A percentile compares a stretch with the other conserved stretches of the same genome.
Conservation (phyloP, 2,113 vertebrate genomes). For the Pterocles burchelli region DNA sequence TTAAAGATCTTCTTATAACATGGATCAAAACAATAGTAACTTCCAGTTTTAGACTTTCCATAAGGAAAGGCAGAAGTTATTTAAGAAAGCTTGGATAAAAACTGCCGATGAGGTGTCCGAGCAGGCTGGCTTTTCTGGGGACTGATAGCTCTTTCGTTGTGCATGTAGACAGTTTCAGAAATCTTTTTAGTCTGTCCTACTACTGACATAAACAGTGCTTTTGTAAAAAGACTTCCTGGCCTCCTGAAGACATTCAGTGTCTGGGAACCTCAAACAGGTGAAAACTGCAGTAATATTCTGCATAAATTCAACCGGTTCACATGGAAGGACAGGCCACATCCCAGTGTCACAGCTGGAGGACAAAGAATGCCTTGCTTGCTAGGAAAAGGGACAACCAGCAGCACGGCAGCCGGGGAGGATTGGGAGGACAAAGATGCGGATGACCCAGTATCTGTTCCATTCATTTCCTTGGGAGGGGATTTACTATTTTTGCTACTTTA, state of each 20-base stretch:
- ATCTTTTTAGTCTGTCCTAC: background rate
- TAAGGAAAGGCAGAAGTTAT: background rate
- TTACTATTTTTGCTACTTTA: background rate
- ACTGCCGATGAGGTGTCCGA: background rate
- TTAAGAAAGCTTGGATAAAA: background rate
- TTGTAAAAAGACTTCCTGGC: background rate
- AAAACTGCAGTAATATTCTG: background rate
- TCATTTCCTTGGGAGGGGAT: background rate
- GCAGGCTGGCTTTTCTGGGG: background rate
- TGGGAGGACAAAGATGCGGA: background rate
- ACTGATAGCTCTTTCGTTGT: background rate
- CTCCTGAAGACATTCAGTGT: background rate
- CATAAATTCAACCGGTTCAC: background rate
- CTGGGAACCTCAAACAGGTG: background rate
- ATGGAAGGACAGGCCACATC: background rate
- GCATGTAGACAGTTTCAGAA: background rate
- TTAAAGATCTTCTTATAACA: background rate
- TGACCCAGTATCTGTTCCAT: background rate
- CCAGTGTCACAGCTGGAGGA: background rate
- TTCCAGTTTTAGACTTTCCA: background rate
- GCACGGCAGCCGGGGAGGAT: fast-evolving
- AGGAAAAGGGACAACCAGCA: background rate
- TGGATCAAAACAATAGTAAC: background rate
- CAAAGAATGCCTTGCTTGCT: background rate
- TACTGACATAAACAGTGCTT: background rate